Evolutionary conservation across 2,797 vertebrate genomes (phyloP), one percentile per base, ranked within the genome.

Genomic region (Antrozous pallidus): DNA sequence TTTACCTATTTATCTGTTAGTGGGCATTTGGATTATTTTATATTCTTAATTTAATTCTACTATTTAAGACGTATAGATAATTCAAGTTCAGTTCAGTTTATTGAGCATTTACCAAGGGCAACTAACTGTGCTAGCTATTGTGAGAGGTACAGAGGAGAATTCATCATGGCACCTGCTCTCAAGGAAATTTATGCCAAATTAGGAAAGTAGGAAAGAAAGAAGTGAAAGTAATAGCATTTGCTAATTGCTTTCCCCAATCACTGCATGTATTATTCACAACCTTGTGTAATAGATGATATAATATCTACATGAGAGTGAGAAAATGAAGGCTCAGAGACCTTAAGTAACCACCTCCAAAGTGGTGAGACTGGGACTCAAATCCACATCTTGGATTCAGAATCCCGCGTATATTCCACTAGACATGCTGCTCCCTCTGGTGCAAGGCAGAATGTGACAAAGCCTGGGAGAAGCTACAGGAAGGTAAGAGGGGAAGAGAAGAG

Each of bases 11-110:
- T 11, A 73, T 18, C 58, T 56, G 18, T 73, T 3, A 5, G 69
- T 28, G 26, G 38, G 80, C 13, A 73, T 78, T 10, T 90, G 54
- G 28, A 26, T 74, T 84, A 20, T 90, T 81, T 89, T 9, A 31
- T 31, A 71, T 13, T 56, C 26, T 88, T 87, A 77, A 89, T 31
- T 84, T 80, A 78, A 58, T 79, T 24, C 28, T 13, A 67, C 49
- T 85, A 54, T 51, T 69, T 82, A 85, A 92, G 69, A 58, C 28
- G 61, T 85, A 14, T 13, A 92, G 33, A 36, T 51, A 70, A 81
- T 51, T 96, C 26, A 33, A 54, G 81, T 75, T 90, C 74, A 92
- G 28, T 86, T 79, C 33, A 17, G 79, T 83, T 47, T 91, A 67
- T 49, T 89, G 24, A 33, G 16, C 22, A 74, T 86, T 91, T 86